Conservation (phyloP, 1,140 invertebrate genomes). For the Drosophila sturtevanti region DNA sequence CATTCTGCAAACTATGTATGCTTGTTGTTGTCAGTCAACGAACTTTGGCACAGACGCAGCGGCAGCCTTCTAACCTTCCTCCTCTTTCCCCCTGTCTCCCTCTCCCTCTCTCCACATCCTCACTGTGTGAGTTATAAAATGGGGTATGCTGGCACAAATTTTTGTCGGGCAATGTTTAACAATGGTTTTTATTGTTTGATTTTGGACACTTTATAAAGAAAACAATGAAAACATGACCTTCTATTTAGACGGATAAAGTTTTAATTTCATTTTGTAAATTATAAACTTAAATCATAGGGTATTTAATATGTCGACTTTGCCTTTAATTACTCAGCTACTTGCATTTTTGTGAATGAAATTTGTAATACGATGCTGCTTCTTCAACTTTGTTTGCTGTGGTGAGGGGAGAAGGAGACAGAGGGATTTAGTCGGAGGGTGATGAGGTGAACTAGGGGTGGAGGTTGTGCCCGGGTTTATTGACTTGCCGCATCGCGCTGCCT, state of each 20-base stretch:
- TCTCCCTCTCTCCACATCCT: slow-evolving; percentile 5
- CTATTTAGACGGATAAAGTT: too few species aligned
- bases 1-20: slow-evolving; percentile 33
- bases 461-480: slow-evolving; percentile 61
- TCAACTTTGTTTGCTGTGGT: background rate
- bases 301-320: background rate
- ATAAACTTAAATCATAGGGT: slow-evolving; percentile 16
- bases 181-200: too few species aligned
- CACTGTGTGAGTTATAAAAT: slow-evolving; percentile 15
- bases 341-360: slow-evolving; percentile 76
- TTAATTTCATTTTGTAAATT: background rate
- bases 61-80: slow-evolving; percentile 17
- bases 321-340: background rate
- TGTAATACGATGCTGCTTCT: slow-evolving; percentile 67
- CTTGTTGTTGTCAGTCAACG: slow-evolving; percentile 56
- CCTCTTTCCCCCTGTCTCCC: slow-evolving; percentile 1
- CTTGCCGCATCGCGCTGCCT: slow-evolving; percentile 49
- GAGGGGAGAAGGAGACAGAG: slow-evolving; percentile 8
- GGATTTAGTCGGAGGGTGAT: background rate
- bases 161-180: too few species aligned
- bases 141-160: background rate
- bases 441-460: background rate
- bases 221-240: too few species aligned
- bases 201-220: too few species aligned
- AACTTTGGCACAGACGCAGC: slow-evolving; percentile 71